Conservation (phyloP, 1,140 invertebrate species). For the Leptinotarsa lineolata region DNA sequence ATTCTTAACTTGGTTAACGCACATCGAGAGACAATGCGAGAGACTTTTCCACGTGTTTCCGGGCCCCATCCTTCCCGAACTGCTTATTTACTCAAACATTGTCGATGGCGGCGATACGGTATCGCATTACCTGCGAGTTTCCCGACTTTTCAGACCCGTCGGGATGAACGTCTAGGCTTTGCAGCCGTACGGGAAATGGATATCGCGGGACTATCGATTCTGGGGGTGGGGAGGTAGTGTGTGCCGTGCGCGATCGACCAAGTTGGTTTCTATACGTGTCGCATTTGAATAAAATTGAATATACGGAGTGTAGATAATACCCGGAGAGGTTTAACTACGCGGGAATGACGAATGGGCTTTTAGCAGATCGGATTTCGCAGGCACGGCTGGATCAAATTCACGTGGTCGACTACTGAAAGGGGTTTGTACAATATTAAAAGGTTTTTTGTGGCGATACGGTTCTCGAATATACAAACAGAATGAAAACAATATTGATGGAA, state of each 20-base stretch:
- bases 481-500: no score
- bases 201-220: not conserved
- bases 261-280: not conserved
- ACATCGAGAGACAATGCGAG: no score
- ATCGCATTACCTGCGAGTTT: not conserved
- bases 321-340: not conserved
- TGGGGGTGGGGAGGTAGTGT: not conserved
- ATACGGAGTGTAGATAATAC: constrained; percentile 6
- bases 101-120: not conserved
- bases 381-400: not conserved
- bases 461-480: no score
- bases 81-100: not conserved
- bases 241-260: not conserved
- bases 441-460: no score
- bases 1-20: no score
- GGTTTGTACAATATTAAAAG: no score
- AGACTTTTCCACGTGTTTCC: no score
- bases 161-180: not conserved
- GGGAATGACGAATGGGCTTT: not conserved
- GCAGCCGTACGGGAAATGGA: not conserved
- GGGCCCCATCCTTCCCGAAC: no score
- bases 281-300: constrained; percentile 6
- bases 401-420: no score
- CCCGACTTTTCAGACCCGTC: not conserved
- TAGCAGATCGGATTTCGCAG: not conserved